These are phyloP conservation scores for Crematogaster levior DNA, from an alignment of 2,888 invertebrate species.

Conservation along the genomic window DNA sequence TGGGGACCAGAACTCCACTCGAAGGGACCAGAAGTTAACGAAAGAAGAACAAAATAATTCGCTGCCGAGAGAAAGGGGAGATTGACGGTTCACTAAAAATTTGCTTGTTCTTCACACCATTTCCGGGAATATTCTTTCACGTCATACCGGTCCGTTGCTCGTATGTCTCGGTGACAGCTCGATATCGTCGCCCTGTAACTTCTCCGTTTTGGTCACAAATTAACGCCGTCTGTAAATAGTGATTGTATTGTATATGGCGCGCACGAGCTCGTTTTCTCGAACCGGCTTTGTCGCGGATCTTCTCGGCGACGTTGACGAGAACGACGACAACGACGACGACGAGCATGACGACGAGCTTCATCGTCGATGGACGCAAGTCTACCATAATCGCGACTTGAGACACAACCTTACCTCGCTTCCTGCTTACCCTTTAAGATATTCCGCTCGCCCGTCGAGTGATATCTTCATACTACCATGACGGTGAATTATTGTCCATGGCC, in stretches of 20 bases:
- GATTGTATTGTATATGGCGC: conserved; percentile 49
- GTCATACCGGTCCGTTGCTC: conserved; percentile 20
- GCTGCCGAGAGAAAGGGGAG: neutral
- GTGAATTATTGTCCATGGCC: conserved; percentile 77
- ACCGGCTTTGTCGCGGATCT: conserved; percentile 37
- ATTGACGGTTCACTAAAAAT: neutral
- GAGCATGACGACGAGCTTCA: conserved; percentile 32
- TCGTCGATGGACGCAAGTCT: conserved; percentile 35
- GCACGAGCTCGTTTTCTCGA: conserved; percentile 37
- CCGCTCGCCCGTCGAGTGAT: conserved; percentile 77
- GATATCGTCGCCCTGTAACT: conserved; percentile 41
- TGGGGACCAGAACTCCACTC: no score
- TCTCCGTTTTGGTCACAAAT: conserved; percentile 59
- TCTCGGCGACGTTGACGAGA: conserved; percentile 22
- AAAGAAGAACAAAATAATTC: neutral
- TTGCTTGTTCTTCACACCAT: neutral
- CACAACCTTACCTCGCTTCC: conserved; percentile 28
- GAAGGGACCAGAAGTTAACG: conserved; percentile 8
- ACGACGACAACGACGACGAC: conserved; percentile 7
- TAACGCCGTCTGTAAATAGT: conserved; percentile 57
- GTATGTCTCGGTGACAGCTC: conserved; percentile 30
- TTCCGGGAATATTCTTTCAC: conserved; percentile 44
- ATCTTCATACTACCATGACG: conserved; percentile 78
- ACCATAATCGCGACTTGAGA: conserved; percentile 34
- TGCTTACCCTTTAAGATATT: conserved; percentile 74